Conservation (phyloP, 2,797 vertebrate species). For the Phrynocephalus forsythii region DNA sequence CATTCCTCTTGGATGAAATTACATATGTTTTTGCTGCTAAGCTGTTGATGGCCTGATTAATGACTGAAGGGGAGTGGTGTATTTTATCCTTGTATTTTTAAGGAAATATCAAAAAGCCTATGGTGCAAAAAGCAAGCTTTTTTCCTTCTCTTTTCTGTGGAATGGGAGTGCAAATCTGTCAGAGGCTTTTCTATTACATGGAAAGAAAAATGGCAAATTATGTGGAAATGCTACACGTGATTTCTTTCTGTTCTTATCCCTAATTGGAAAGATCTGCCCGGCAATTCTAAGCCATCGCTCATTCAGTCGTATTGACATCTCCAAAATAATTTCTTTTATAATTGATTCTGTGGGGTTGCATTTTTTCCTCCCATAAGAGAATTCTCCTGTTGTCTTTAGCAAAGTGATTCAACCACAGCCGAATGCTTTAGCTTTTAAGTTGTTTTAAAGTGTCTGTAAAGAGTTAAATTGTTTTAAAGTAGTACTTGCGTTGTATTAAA, state of each 20-base stretch:
- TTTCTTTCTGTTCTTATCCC: not conserved
- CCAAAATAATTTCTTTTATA: not conserved
- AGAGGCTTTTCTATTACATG: not conserved
- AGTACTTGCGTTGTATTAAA: too few species aligned
- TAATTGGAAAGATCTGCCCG: slow-evolving; percentile 9
- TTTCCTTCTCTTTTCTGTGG: not conserved
- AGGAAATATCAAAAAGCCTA: not conserved
- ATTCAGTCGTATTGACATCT: not conserved
- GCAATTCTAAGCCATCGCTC: not conserved
- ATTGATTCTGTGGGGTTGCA: not conserved
- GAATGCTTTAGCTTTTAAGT: too few species aligned
- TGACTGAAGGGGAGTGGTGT: slow-evolving; percentile 6
- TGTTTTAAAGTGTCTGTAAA: too few species aligned
- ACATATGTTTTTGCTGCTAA: slow-evolving; percentile 37
- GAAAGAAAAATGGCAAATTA: not conserved
- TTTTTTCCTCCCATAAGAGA: not conserved
- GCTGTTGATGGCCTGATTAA: slow-evolving; percentile 42
- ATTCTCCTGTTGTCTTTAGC: not conserved
- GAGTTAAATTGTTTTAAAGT: too few species aligned
- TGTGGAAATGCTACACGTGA: not conserved
- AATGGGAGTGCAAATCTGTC: not conserved
- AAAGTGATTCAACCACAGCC: not conserved
- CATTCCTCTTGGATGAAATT: slow-evolving; percentile 51
- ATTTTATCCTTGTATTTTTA: slow-evolving; percentile 35
- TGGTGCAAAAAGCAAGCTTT: slow-evolving; percentile 3